Conservation (phyloP, 1,140 invertebrate species). For the Leguminivora glycinivorella region DNA sequence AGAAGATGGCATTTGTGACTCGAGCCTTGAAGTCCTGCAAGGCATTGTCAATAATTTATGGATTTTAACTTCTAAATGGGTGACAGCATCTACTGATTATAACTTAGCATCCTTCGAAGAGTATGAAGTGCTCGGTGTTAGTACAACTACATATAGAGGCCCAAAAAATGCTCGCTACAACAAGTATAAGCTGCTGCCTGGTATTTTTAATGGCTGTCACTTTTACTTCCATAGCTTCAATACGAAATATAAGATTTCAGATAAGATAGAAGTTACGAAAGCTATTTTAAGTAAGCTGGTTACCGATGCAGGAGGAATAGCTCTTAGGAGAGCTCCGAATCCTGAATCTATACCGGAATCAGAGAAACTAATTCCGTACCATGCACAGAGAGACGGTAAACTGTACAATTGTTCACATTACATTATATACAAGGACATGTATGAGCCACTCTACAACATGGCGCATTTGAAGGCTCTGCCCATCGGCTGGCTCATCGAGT, state of each 20-base stretch:
- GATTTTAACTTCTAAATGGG: conserved; percentile 83
- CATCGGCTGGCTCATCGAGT: conserved; percentile 86
- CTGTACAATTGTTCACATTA: conserved; percentile 83
- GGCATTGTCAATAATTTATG: conserved; percentile 81
- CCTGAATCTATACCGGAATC: conserved; percentile 80
- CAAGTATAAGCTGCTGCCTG: conserved; percentile 81
- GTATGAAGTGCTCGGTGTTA: conserved; percentile 81
- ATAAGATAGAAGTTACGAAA: conserved; percentile 79
- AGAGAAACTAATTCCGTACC: conserved; percentile 83
- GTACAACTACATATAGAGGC: conserved; percentile 48
- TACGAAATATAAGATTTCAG: conserved; percentile 75
- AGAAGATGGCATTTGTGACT: conserved; percentile 58
- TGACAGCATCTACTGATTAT: conserved; percentile 75
- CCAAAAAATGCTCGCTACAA: conserved; percentile 59
- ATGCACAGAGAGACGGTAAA: conserved; percentile 78
- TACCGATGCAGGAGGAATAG: conserved; percentile 81
- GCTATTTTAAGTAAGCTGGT: conserved; percentile 81
- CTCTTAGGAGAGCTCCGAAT: conserved; percentile 84
- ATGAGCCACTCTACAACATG: conserved; percentile 83
- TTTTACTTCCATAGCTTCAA: conserved; percentile 84
- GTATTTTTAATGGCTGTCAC: conserved; percentile 86
- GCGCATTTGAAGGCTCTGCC: conserved; percentile 83
- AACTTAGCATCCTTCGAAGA: conserved; percentile 76
- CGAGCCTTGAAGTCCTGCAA: conserved; percentile 74
- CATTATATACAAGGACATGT: conserved; percentile 84